Conservation (phyloP, 1,140 invertebrate species). For the Lutraria rhynchaena region DNA sequence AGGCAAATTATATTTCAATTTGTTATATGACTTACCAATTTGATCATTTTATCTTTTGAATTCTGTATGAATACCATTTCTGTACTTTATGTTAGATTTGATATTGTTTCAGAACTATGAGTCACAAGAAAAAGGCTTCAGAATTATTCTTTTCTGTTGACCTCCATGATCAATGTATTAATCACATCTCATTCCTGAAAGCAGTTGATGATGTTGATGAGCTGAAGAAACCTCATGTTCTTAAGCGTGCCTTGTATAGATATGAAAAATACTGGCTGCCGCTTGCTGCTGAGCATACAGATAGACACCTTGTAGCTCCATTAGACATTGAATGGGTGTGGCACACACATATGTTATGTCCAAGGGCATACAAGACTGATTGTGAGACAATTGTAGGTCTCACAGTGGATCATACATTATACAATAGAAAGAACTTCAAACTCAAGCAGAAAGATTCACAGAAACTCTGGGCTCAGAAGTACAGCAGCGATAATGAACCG, state of each 20-base stretch:
- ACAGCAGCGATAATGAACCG: constrained; percentile 74
- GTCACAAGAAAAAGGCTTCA: not conserved
- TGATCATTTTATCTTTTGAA: too few relatives aligned
- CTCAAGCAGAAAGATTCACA: constrained; percentile 58
- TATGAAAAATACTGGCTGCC: constrained; percentile 83
- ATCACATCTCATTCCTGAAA: constrained; percentile 16
- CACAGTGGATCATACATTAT: constrained; percentile 80
- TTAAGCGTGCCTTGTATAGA: constrained; percentile 79
- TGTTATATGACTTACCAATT: too few relatives aligned
- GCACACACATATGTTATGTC: constrained; percentile 83
- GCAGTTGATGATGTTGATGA: constrained; percentile 1
- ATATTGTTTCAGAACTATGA: too few relatives aligned
- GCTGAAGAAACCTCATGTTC: constrained; percentile 21
- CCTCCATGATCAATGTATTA: not conserved
- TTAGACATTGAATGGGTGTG: constrained; percentile 84
- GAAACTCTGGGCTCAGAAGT: constrained; percentile 69
- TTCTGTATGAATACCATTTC: too few relatives aligned
- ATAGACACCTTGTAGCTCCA: constrained; percentile 78
- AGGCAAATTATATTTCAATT: too few relatives aligned
- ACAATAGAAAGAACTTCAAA: constrained; percentile 62
- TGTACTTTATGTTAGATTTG: too few relatives aligned
- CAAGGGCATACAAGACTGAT: constrained; percentile 80
- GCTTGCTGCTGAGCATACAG: constrained; percentile 76
- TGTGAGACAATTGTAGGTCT: constrained; percentile 77
- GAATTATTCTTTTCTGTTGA: not conserved